Conservation (phyloP, 2,797 vertebrate species). For the Chaenodraco wilsoni region DNA sequence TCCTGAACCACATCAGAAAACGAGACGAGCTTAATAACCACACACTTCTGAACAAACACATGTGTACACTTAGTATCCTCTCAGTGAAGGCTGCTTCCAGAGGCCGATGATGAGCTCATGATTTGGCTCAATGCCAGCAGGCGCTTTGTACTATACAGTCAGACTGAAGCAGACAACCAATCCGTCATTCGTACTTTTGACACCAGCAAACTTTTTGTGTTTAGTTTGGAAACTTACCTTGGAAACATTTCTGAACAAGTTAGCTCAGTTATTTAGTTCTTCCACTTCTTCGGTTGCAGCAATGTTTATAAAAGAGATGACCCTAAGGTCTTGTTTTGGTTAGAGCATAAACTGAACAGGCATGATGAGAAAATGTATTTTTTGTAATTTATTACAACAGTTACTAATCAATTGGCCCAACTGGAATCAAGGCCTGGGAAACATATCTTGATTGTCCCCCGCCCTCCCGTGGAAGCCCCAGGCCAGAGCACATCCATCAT, state of each 20-base stretch:
- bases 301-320: slow-evolving; percentile 26
- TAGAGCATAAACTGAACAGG: slow-evolving; percentile 8
- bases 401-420: slow-evolving; percentile 23
- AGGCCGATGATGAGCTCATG: slow-evolving; percentile 81
- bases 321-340: slow-evolving; percentile 33
- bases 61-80: slow-evolving; percentile 73
- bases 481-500: slow-evolving; percentile 20
- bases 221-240: slow-evolving; percentile 68
- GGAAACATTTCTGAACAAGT: slow-evolving; percentile 55
- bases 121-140: slow-evolving; percentile 76
- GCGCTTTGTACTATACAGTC: slow-evolving; percentile 63
- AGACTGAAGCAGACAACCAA: slow-evolving; percentile 51
- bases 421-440: slow-evolving; percentile 21
- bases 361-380: slow-evolving; percentile 5
- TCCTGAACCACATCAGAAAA: slow-evolving; percentile 79
- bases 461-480: neutral
- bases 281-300: slow-evolving; percentile 38
- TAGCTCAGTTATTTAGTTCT: slow-evolving; percentile 37
- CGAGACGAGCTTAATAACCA: slow-evolving; percentile 74
- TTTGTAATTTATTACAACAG: slow-evolving; percentile 11
- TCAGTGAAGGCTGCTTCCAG: slow-evolving; percentile 51
- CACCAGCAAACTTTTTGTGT: slow-evolving; percentile 44
- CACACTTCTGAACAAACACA: slow-evolving; percentile 75
- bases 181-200: slow-evolving; percentile 53
- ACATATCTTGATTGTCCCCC: slow-evolving; percentile 11